These are phyloP conservation scores for Pygoscelis antarcticus DNA, from an alignment of 2,113 vertebrate species.

Conservation along the genomic window DNA sequence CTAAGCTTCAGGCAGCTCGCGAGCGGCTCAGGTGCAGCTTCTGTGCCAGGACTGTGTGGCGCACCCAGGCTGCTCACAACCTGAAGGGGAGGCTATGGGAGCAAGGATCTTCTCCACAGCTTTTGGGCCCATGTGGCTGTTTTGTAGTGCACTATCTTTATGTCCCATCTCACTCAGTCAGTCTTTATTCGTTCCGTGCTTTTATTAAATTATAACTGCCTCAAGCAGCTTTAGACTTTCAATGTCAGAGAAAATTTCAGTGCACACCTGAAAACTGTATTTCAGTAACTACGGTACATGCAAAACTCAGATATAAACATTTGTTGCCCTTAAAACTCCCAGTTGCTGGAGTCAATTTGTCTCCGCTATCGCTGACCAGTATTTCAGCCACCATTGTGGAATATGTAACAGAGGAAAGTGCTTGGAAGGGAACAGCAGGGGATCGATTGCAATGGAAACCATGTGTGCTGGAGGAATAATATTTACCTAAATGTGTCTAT, in stretches of 20 bases:
- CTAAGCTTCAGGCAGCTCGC: neutral
- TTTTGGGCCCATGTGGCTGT: neutral
- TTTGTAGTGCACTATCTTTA: neutral
- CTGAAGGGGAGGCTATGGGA: neutral
- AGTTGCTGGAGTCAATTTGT: conserved; percentile 19
- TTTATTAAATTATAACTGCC: neutral
- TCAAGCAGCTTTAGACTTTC: neutral
- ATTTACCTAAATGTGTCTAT: conserved; percentile 48
- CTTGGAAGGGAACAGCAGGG: conserved; percentile 25
- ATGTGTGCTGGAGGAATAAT: conserved; percentile 29
- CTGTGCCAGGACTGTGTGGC: neutral
- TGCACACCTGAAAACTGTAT: neutral
- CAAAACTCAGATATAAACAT: neutral
- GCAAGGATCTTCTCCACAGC: neutral
- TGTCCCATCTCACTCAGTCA: neutral
- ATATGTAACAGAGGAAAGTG: neutral
- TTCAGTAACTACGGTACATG: neutral
- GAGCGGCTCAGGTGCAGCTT: neutral
- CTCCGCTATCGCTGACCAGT: neutral
- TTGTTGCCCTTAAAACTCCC: neutral
- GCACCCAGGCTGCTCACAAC: neutral
- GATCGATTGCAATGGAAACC: conserved; percentile 36
- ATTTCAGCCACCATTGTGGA: conserved; percentile 20
- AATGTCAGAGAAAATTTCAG: neutral
- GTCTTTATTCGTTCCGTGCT: neutral